Evolutionary conservation across 2,888 invertebrate species (phyloP), one percentile per base, ranked within the genome.

Genomic region (Phoenoteleia sp.): DNA sequence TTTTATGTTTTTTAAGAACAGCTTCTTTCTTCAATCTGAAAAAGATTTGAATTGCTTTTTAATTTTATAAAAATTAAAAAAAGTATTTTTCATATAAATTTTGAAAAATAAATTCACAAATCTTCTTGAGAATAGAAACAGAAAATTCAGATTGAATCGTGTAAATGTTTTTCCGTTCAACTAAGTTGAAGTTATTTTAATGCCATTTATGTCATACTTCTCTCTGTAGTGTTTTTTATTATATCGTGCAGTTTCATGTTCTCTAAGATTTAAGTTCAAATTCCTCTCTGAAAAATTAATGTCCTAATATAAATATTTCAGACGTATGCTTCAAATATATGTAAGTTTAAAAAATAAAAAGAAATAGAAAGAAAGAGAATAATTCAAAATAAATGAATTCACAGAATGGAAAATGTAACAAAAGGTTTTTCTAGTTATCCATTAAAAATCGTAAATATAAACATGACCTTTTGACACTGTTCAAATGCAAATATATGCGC

Each of bases 351-450:
- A 71, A 79, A 79, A 71, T 79, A 71, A 71, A 47, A 29, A 64
- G 64, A 71, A 71, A 71, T 54, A 64, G 54, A 71, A 62, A 64
- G 54, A 71, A 52, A 47, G 27, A 69, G 77, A 42, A 60, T 60
- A 62, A 79, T 77, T 39, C 47, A 77, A 77, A 66, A 66, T 77
- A 45, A 67, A 67, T 77, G 67, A 77, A 27, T 47, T 67, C 47
- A 15, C 67, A 27, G 67, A 77, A 77, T 77, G 60, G 25, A 49
- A 49, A 77, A 77, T 77, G 77, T 39, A 77, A 67, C 58, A 77
- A 77, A 77, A 77, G 67, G 67, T 77, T 77, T 77, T 58, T 60
- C 47, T 67, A 58, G 64, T 75, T 66, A 33, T n/a, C 64, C 56
- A 64, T 75, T 75, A 75, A 75, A 75, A 75, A 75, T 75, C 17